A percentile compares a stretch with the other conserved stretches of the same genome.
phyloP scores from a whole-genome alignment of 1,140 invertebrate genomes.

The honey bee (Apis mellifera) region Amel_HAv3.1 CM009938.2:3048501-3049000 shows the following conservation, averaged over 20 bases:
- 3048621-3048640: conserved; percentile 96
- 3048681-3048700: conserved; percentile 58
- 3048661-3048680: conserved; percentile 72
- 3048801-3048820: conserved; percentile 70
- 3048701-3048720: conserved; percentile 47
- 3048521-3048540: too few species aligned
- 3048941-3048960: conserved; percentile 38
- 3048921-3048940: conserved; percentile 60
- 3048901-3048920: conserved; percentile 75
- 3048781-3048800: conserved; percentile 68
- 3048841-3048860: conserved; percentile 52
- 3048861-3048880: too few species aligned
- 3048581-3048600: conserved; percentile 96
- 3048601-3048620: conserved; percentile 96
- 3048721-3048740: conserved; percentile 45
- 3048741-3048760: conserved; percentile 51
- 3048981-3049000: conserved; percentile 86
- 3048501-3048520: too few species aligned
- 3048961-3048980: conserved; percentile 78
- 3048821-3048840: conserved; percentile 72
- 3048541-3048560: too few species aligned
- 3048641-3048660: conserved; percentile 89
- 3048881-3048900: conserved; percentile 66
- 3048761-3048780: conserved; percentile 50
- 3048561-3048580: conserved; percentile 97